These are phyloP conservation scores for Exephanes ischioxanthus DNA, from an alignment of 2,888 invertebrate genomes.

Conservation along the genomic window DNA sequence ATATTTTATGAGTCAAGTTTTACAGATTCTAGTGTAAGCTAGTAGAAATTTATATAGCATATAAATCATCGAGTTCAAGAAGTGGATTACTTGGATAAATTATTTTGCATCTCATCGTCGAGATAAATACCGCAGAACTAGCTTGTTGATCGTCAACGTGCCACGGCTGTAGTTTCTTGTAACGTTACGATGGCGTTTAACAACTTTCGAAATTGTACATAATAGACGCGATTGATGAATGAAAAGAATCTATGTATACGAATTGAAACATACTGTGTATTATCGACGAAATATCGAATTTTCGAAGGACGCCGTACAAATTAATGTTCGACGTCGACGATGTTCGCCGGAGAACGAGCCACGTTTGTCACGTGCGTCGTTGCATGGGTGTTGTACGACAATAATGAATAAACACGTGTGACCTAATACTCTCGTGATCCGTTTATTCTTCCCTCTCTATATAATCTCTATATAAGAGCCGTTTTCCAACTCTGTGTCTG, in stretches of 20 bases:
- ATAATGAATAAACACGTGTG: conserved; percentile 79
- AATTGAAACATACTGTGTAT: conserved; percentile 32
- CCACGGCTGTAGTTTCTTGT: conserved; percentile 1
- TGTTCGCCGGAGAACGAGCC: conserved; percentile 16
- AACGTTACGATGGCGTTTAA: not conserved
- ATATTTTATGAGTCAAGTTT: conserved; percentile 25
- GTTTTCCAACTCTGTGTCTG: not conserved
- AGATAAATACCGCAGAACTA: conserved; percentile 17
- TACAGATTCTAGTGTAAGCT: not conserved
- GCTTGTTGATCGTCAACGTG: conserved; percentile 4
- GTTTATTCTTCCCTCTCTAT: conserved; percentile 3
- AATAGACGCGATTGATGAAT: conserved; percentile 6
- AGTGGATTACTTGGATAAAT: not conserved
- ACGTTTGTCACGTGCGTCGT: conserved; percentile 48
- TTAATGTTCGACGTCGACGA: conserved; percentile 8
- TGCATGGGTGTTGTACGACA: conserved; percentile 77
- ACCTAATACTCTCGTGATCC: conserved; percentile 66
- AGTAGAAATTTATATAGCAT: not conserved
- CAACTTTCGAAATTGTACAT: conserved; percentile 49
- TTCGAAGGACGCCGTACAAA: conserved; percentile 14
- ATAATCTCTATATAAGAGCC: not conserved
- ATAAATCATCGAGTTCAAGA: not conserved
- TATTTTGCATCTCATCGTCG: not conserved
- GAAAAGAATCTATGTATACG: conserved; percentile 43
- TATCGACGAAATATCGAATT: conserved; percentile 33